phyloP scores from a whole-genome alignment of 2,888 invertebrate species.

The Tridacna crocea region DNA sequence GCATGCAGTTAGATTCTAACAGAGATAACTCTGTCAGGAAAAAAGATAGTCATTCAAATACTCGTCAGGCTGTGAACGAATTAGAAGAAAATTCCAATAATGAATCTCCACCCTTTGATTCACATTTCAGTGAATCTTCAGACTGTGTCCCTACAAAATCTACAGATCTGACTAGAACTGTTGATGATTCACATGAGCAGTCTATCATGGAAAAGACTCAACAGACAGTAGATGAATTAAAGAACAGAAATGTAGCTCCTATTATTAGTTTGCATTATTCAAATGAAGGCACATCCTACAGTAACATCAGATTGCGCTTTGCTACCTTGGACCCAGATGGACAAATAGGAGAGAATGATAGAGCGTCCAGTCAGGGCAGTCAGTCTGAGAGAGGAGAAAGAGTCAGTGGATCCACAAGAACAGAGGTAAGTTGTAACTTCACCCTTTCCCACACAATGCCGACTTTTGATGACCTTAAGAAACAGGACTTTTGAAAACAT shows the following conservation, averaged over 20 bases:
- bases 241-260: slow-evolving; percentile 85
- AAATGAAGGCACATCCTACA: slow-evolving; percentile 88
- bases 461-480: no score
- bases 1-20: background rate
- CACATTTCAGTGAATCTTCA: background rate
- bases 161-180: background rate
- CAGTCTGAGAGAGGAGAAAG: no score
- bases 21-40: background rate
- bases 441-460: no score
- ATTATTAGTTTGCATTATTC: slow-evolving; percentile 88
- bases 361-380: background rate
- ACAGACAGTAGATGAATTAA: slow-evolving; percentile 51
- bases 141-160: background rate
- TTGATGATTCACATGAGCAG: background rate
- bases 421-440: no score
- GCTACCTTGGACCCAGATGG: slow-evolving; percentile 31
- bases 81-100: background rate
- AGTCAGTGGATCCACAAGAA: no score
- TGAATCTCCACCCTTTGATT: background rate
- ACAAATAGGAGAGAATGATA: background rate
- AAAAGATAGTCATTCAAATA: background rate
- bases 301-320: slow-evolving; percentile 84
- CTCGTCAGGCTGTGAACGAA: background rate
- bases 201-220: slow-evolving; percentile 39
- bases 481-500: no score